Evolutionary conservation across 2,888 invertebrate genomes (phyloP), one percentile per base, ranked within the genome.

Genomic region (Cephus spinipes): DNA sequence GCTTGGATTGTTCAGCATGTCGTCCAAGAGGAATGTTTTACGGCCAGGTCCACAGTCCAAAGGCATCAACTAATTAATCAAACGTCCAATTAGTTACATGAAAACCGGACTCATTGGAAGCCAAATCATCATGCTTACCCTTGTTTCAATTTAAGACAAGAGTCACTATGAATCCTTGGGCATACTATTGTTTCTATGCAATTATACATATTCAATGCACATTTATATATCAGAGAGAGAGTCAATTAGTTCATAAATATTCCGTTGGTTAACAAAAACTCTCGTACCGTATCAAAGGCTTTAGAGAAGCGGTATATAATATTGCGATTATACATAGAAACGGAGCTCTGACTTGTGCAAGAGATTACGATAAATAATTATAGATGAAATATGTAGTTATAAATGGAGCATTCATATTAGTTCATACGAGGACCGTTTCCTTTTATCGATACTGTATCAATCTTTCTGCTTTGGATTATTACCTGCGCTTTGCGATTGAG

Each of bases 21-120:
- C 87, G 87, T 82, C 89, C 89, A 35, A 86, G 88, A 79, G 87
- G 86, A 77, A 86, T 90, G 79, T 90, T 90, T 83, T 90, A 90
- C 81, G 84, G 88, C 55, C 89, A 86, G 81, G 85, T 90, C 81
- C 87, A 90, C 83, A 90, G 88, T 86, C 89, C 90, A 79, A 87
- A 89, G 71, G 88, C 89, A 69, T 82, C 90, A 33, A 88, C 87
- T 79, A 90, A 90, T 88, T 90, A 90, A 89, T 85, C 82, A 34
- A 73, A 73, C 55, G 74, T 12, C 30, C 11, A 71, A 9, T 71
- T 71, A 71, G 71, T 31, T 31, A 71, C 32, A 71, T 71, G 4
- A 55, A 55, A 55, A 23, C 15, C 2, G 55, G 55, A 55, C 55
- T 23, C 23, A 55, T 0, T 23, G 23, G 23, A 55, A 55, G 55